Evolutionary conservation across 2,797 vertebrate species (phyloP).

Genomic region (Avahi laniger): DNA sequence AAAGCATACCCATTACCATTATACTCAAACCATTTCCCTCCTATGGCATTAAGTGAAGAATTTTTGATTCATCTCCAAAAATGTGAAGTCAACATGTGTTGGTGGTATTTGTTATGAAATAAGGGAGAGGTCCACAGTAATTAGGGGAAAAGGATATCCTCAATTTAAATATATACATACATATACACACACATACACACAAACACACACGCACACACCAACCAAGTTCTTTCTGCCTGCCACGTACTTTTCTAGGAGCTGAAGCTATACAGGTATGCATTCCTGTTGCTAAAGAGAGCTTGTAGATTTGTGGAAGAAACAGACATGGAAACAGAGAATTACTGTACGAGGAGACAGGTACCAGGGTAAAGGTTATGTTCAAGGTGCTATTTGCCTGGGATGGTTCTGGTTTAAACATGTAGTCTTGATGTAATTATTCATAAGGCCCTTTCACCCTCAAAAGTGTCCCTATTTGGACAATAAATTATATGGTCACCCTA

Average conservation of each 20-base stretch:
- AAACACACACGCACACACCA: not conserved
- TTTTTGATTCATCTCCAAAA: slow-evolving; percentile 51
- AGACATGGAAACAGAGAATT: not conserved
- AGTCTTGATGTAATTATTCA: slow-evolving; percentile 9
- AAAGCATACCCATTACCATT: slow-evolving; percentile 39
- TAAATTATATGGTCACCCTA: not conserved
- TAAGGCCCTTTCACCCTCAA: not conserved
- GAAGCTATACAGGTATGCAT: not conserved
- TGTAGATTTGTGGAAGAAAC: not conserved
- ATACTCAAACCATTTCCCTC: slow-evolving; percentile 7
- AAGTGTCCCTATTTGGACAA: not conserved
- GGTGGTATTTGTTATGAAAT: slow-evolving; percentile 36
- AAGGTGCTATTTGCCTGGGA: not conserved
- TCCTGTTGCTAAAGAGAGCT: not conserved
- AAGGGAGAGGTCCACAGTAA: not conserved
- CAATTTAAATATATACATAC: not conserved
- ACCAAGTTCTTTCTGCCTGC: not conserved
- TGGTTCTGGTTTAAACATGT: not conserved
- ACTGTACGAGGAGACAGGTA: not conserved
- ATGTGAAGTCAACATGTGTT: slow-evolving; percentile 39
- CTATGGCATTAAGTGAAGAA: slow-evolving; percentile 6
- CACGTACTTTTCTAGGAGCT: not conserved
- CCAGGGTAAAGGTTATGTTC: not conserved
- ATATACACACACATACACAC: not conserved
- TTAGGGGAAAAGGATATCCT: not conserved